phyloP scores from a whole-genome alignment of 2,888 invertebrate species.

The Spilarctia lutea region DNA sequence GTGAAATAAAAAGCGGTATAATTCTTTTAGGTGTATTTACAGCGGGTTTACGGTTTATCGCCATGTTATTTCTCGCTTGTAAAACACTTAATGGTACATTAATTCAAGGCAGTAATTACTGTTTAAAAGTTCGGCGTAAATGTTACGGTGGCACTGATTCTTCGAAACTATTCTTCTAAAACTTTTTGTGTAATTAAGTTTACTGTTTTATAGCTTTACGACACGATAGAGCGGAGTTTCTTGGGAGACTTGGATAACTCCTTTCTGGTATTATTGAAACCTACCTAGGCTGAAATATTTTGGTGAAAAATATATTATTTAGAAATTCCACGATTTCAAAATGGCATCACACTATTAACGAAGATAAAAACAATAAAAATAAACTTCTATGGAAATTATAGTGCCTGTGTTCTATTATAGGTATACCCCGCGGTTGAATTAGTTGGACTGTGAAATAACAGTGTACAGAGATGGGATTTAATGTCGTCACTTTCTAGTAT shows the following conservation, averaged over 20 bases:
- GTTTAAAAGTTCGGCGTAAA: constrained; percentile 6
- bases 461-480: too few relatives aligned
- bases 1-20: constrained; percentile 1
- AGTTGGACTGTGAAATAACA: too few relatives aligned
- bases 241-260: too few relatives aligned
- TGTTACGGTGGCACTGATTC: not conserved
- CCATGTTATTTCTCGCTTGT: constrained; percentile 8
- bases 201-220: not conserved
- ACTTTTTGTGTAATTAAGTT: not conserved
- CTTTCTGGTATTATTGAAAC: not conserved
- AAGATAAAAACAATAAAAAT: too few relatives aligned
- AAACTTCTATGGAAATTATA: too few relatives aligned
- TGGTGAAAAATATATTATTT: too few relatives aligned
- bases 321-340: too few relatives aligned
- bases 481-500: too few relatives aligned
- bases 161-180: not conserved
- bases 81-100: constrained; percentile 12
- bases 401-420: too few relatives aligned
- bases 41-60: constrained; percentile 1
- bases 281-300: too few relatives aligned
- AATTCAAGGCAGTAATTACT: constrained; percentile 11
- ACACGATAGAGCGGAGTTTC: not conserved
- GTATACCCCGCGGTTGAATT: too few relatives aligned
- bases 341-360: too few relatives aligned
- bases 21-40: constrained; percentile 1